phyloP scores from a whole-genome alignment of 2,888 invertebrate species.

The Metallyticus violacea region DNA sequence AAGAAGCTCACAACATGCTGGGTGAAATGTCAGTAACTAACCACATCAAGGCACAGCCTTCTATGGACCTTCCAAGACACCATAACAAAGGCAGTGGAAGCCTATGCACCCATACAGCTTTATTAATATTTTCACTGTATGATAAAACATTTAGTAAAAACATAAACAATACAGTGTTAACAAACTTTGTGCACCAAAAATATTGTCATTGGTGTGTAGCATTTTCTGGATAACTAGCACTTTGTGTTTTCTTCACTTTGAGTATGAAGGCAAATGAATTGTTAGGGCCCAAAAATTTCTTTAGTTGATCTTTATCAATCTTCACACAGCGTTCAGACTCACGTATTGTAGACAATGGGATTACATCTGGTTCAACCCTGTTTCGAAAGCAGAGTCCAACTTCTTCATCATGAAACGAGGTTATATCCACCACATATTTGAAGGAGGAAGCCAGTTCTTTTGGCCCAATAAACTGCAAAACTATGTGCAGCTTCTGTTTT shows the following conservation, averaged over 20 bases:
- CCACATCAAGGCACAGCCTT: too few species aligned
- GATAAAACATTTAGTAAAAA: too few species aligned
- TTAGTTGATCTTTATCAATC: neutral
- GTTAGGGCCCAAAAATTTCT: neutral
- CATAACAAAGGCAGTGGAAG: too few species aligned
- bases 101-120: too few species aligned
- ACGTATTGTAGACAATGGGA: neutral
- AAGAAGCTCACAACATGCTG: too few species aligned
- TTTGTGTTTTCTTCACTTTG: neutral
- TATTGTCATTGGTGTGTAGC: too few species aligned
- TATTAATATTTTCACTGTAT: too few species aligned
- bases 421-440: neutral
- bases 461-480: neutral
- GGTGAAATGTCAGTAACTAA: too few species aligned
- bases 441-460: neutral
- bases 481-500: neutral
- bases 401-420: neutral
- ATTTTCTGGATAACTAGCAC: neutral
- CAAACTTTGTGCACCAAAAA: too few species aligned
- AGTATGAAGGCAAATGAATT: neutral
- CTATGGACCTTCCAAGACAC: too few species aligned
- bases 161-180: too few species aligned
- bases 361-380: neutral
- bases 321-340: neutral
- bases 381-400: neutral